These are phyloP conservation scores for Triplophysa dalaica DNA, from an alignment of 2,113 vertebrate genomes.

Conservation along the genomic window DNA sequence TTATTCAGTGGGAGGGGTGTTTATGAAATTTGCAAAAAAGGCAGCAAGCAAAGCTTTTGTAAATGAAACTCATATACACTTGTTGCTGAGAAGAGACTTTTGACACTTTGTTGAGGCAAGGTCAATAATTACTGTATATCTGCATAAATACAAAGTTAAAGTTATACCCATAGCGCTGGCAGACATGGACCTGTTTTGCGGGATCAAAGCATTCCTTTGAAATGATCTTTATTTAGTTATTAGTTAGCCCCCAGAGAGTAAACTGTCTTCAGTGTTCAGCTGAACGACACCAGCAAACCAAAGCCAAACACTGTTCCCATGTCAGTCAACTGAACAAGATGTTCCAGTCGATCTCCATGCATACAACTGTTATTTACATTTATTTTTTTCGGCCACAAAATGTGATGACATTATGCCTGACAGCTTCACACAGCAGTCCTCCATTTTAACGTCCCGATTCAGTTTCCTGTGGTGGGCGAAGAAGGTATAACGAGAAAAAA, in stretches of 20 bases:
- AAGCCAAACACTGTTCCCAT: background rate
- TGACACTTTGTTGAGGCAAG: background rate
- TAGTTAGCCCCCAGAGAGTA: slow-evolving; percentile 29
- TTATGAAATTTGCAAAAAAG: slow-evolving; percentile 10
- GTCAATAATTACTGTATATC: slow-evolving; percentile 41
- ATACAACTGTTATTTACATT: slow-evolving; percentile 24
- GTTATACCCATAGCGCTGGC: background rate
- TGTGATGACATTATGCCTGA: slow-evolving; percentile 2
- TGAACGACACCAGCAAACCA: background rate
- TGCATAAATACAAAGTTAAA: slow-evolving; percentile 13
- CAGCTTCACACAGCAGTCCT: background rate
- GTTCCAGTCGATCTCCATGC: slow-evolving; percentile 19
- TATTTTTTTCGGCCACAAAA: background rate
- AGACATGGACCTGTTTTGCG: slow-evolving; percentile 32
- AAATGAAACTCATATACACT: background rate
- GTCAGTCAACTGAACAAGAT: slow-evolving; percentile 1
- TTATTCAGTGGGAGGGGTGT: slow-evolving; percentile 24
- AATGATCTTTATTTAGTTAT: slow-evolving; percentile 26
- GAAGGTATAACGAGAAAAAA: slow-evolving; percentile 21
- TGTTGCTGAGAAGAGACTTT: background rate
- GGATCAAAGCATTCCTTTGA: slow-evolving; percentile 2
- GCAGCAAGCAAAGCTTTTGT: background rate
- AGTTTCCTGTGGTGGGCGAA: slow-evolving; percentile 45
- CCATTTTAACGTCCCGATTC: slow-evolving; percentile 42
- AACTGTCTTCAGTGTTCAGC: background rate